Percentiles rank a stretch among this genome's conserved stretches.
These are phyloP conservation scores for Drosophila littoralis DNA, from an alignment of 1,140 invertebrate genomes.

Conservation along the genomic window DNA sequence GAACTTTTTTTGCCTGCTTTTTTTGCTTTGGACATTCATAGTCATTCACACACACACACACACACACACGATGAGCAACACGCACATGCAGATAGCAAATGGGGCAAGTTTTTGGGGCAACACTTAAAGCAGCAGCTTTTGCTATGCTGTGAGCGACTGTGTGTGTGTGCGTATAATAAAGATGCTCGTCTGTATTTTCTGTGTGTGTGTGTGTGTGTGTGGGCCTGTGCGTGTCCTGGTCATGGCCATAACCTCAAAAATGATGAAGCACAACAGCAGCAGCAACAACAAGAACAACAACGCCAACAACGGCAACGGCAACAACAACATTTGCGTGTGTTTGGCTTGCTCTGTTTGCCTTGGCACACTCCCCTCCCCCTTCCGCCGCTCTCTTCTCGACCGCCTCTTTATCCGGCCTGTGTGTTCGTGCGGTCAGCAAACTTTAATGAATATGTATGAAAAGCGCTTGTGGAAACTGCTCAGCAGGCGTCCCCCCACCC, in stretches of 20 bases:
- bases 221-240: conserved; percentile 21
- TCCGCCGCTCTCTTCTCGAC: not conserved
- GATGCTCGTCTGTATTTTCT: conserved; percentile 1
- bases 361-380: not conserved
- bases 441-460: conserved; percentile 83
- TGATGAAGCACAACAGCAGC: conserved; percentile 72
- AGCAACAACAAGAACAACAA: no score
- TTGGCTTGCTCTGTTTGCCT: conserved; percentile 15
- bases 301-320: not conserved
- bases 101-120: conserved; percentile 52
- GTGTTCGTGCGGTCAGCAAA: conserved; percentile 78
- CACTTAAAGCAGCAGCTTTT: conserved; percentile 53
- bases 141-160: conserved; percentile 16
- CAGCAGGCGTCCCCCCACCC: not conserved
- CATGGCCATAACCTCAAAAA: conserved; percentile 72
- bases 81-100: conserved; percentile 53
- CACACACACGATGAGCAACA: conserved; percentile 7
- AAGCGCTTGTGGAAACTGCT: conserved; percentile 69
- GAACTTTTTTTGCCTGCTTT: conserved; percentile 25
- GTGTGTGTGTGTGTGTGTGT: not conserved
- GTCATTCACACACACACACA: conserved; percentile 33
- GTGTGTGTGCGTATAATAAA: conserved; percentile 33
- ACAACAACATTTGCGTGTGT: conserved; percentile 33
- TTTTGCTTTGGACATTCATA: conserved; percentile 52
- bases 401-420: conserved; percentile 26